phyloP scores from a whole-genome alignment of 2,113 vertebrate genomes.

The Numenius arquata region DNA sequence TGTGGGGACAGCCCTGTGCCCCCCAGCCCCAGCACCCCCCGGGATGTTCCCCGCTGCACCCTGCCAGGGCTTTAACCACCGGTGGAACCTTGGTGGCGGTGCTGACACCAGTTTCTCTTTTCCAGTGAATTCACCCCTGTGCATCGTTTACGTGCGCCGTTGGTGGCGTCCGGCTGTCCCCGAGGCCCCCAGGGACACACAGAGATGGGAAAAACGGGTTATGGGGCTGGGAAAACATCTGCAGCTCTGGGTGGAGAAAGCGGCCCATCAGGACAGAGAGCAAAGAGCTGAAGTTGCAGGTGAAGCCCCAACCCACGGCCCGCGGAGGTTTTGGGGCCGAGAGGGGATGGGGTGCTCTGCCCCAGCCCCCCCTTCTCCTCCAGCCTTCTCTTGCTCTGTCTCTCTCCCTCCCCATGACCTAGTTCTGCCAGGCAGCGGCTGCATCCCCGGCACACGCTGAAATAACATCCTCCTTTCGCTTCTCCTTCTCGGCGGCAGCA shows the following conservation, averaged over 20 bases:
- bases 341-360: background rate
- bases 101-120: background rate
- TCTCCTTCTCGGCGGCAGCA: background rate
- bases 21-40: accelerated
- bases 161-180: background rate
- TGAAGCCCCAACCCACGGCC: accelerated
- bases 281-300: background rate
- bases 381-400: background rate
- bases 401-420: background rate
- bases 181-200: accelerated
- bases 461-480: background rate
- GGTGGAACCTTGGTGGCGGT: background rate
- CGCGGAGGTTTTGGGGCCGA: accelerated
- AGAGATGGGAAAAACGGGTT: background rate
- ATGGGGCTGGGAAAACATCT: background rate
- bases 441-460: accelerated
- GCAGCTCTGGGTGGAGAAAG: too few species aligned
- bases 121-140: background rate
- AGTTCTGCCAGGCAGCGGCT: background rate
- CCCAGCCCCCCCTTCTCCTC: background rate
- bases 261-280: accelerated
- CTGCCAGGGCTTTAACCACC: accelerated
- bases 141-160: accelerated
- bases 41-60: background rate
- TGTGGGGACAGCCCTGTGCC: background rate